Base-by-base conservation (phyloP, 2,888 invertebrate species). In the Xiphydria camelus region DNA sequence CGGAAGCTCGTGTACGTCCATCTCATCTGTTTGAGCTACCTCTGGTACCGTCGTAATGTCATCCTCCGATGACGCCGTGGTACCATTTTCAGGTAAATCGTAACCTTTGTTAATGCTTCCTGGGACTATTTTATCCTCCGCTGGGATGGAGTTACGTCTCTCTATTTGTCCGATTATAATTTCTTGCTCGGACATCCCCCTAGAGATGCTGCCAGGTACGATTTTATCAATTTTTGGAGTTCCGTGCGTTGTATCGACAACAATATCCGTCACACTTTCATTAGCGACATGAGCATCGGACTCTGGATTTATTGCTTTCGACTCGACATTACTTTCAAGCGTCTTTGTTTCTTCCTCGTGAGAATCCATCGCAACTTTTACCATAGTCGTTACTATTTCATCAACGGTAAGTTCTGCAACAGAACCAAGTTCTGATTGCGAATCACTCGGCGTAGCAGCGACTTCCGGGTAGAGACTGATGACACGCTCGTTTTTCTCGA, bases 321-420 rank as follows among this genome's bases (percentile, higher is more conserved):
- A 14, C 9, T 20, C 7, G 21, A 23, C 2, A 10, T 21, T 23
- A 14, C 35, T 6, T 7, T 20, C 6, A 7, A 7, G 31, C 2
- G 10, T 6, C 9, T 10, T 12, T 22, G 10, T 20, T 12, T 29
- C 34, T n/a, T 41, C 41, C 4, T 5, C 23, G 17, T 6, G 10
- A 12, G 20, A 17, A 4, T 36, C 21, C 23, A 31, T 18, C 9
- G 23, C 37, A 17, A 21, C 35, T 32, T 43, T 43, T 20, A 38
- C 21, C 20, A 21, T 29, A 22, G 46, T 34, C 39, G 18, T 45
- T 14, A 63, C 41, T 40, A 62, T 63, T n/a, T 62, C 63, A 21
- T 63, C 64, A 20, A 60, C 45, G 5, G 46, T 59, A n/a, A 64
- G 51, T 41, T 63, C 63, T 17, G 6, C 12, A 3, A 15, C 5